A percentile compares a stretch with the other conserved stretches of the same genome.
Evolutionary conservation across 2,888 invertebrate species (phyloP).

Genomic region (Melinopterus prodromus): DNA sequence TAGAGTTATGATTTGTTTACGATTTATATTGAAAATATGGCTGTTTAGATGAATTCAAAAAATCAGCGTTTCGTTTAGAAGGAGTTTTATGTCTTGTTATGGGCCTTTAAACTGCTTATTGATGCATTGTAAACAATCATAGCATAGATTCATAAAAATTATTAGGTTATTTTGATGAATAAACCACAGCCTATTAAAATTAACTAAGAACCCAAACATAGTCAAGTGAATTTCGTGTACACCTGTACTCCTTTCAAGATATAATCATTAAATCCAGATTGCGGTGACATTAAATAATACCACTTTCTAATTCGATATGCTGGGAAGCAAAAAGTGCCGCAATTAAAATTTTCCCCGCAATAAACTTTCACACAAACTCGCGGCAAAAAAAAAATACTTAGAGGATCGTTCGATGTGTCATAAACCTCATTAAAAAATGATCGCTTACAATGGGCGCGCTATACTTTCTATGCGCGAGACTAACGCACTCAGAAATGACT

Average conservation of each 20-base stretch:
- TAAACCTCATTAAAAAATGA: slow-evolving; percentile 4
- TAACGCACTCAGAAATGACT: neutral
- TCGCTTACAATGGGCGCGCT: neutral
- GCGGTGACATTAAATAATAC: neutral
- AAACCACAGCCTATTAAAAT: no score
- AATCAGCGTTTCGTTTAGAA: no score
- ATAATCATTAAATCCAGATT: neutral
- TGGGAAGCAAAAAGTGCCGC: neutral
- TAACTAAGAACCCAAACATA: no score
- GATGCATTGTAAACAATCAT: no score
- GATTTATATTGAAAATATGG: no score
- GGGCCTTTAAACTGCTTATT: no score
- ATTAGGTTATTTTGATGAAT: no score
- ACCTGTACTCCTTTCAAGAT: neutral
- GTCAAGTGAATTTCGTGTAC: neutral
- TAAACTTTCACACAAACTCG: neutral
- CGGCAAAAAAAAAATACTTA: neutral
- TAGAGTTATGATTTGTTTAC: no score
- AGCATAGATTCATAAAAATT: no score
- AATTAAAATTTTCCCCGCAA: neutral
- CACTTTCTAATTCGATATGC: neutral
- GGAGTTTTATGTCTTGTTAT: no score
- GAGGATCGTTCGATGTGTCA: neutral
- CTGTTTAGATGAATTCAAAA: no score
- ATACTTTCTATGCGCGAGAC: neutral